phyloP scores from a whole-genome alignment of 2,888 invertebrate species.

The Coecobrya sp. region DNA sequence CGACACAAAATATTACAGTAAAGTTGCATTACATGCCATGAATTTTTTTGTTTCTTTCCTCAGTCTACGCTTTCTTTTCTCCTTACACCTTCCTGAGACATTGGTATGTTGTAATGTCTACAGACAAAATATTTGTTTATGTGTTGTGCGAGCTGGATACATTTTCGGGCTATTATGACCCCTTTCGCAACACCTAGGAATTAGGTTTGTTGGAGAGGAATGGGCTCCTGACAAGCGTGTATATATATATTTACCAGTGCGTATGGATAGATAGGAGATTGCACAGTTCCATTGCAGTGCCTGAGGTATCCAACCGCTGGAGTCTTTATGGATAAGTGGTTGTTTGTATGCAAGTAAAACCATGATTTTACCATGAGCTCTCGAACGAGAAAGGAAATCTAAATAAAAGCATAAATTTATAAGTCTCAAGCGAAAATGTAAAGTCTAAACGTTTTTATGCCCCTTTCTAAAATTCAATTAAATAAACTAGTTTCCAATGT shows the following conservation, averaged over 20 bases:
- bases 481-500: slow-evolving; percentile 47
- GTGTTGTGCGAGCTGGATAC: background rate
- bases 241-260: background rate
- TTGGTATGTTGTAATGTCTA: slow-evolving; percentile 56
- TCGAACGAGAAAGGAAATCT: slow-evolving; percentile 22
- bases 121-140: slow-evolving; percentile 67
- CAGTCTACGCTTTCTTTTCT: slow-evolving; percentile 5
- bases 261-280: background rate
- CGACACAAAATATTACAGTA: slow-evolving; percentile 15
- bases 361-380: slow-evolving; percentile 47
- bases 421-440: slow-evolving; percentile 45
- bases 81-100: slow-evolving; percentile 42
- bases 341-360: slow-evolving; percentile 54
- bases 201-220: slow-evolving; percentile 38
- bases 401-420: slow-evolving; percentile 54
- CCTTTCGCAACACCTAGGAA: slow-evolving; percentile 51
- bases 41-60: slow-evolving; percentile 10
- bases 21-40: slow-evolving; percentile 5
- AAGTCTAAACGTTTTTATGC: slow-evolving; percentile 36
- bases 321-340: slow-evolving; percentile 41
- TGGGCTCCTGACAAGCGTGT: background rate
- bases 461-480: slow-evolving; percentile 52
- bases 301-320: slow-evolving; percentile 5
- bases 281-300: background rate
- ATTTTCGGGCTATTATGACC: slow-evolving; percentile 48